A percentile compares a stretch with the other conserved stretches of the same genome.
phyloP scores from a whole-genome alignment of 2,888 invertebrate species.

The Drosophila suboccidentalis region DNA sequence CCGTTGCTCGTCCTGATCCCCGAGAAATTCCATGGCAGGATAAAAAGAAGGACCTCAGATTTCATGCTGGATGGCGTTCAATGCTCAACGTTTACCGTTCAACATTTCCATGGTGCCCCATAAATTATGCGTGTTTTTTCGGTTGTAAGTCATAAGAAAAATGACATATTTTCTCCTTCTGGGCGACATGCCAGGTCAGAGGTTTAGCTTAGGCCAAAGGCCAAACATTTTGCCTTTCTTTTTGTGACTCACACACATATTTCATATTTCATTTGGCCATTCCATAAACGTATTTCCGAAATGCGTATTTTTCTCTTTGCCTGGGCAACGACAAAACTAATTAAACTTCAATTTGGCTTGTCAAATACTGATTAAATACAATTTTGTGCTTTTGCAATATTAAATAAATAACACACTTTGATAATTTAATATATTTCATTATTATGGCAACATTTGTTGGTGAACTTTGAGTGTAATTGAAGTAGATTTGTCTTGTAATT shows the following conservation, averaged over 20 bases:
- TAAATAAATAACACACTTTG: conserved; percentile 3
- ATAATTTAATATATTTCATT: background rate
- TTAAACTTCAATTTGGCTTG: conserved; percentile 70
- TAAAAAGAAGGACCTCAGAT: conserved; percentile 29
- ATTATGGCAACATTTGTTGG: conserved; percentile 2
- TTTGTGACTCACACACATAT: conserved; percentile 22
- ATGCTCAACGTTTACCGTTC: conserved; percentile 20
- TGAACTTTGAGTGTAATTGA: conserved; percentile 20
- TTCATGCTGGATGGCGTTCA: conserved; percentile 55
- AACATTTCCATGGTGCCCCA: conserved; percentile 46
- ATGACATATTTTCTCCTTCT: conserved; percentile 72
- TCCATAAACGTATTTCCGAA: conserved; percentile 26
- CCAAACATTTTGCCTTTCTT: conserved; percentile 34
- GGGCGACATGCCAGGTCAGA: conserved; percentile 45
- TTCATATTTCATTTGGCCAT: conserved; percentile 26
- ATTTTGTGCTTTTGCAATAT: conserved; percentile 10
- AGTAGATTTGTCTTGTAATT: conserved; percentile 2
- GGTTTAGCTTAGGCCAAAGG: conserved; percentile 45
- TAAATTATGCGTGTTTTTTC: conserved; percentile 71
- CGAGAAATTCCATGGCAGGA: conserved; percentile 13
- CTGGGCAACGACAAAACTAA: conserved; percentile 57
- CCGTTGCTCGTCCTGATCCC: conserved; percentile 7
- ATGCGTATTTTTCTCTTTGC: conserved; percentile 38
- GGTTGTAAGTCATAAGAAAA: conserved; percentile 58
- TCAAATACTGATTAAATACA: conserved; percentile 68